Evolutionary conservation across 2,888 invertebrate genomes (phyloP), one percentile per base, ranked within the genome.

Genomic region (Gibbula magus): DNA sequence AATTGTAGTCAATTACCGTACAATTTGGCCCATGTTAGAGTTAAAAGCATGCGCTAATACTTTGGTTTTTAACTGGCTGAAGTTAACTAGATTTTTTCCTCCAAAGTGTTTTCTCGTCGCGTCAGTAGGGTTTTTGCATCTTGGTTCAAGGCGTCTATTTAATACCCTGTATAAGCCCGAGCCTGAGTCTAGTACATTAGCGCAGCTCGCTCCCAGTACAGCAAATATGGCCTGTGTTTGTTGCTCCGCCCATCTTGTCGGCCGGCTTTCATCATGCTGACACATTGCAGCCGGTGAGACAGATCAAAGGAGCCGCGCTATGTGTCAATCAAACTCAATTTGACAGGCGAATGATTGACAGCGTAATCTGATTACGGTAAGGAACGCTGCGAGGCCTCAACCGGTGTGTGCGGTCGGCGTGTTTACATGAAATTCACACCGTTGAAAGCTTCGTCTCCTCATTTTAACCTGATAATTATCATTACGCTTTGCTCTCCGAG

Each of bases 271-370:
- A 67, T 70, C 70, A 25, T 22, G 61, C 52, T 78, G 53, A 67
- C 70, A 66, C 70, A 78, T 32, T 52, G 70, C 78, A 45, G 35
- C 67, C 75, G 76, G 20, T n/a, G 35, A 51, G n/a, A 66, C 67
- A 86, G 81, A 87, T 86, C 86, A 86, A 88, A 88, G 85, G 75
- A 83, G 81, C 83, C 75, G 81, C 82, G 81, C 85, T 82, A 88
- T 81, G 83, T 86, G 87, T 87, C 88, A 87, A 86, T 88, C 88
- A 88, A 75, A 52, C 56, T 22, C 45, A 56, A 79, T 77, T 70
- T 82, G 82, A 82, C 77, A 73, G 61, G 22, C 16, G 67, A 20
- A 20, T 82, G 82, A 82, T 77, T 79, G 82, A 82, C 79, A 82
- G 76, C 54, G 61, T 74, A 51, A 45, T 74, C 74, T 25, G 51